phyloP scores from a whole-genome alignment of 37 sponge, comb jelly and placozoan genomes.

The Tethya wilhelma region DNA sequence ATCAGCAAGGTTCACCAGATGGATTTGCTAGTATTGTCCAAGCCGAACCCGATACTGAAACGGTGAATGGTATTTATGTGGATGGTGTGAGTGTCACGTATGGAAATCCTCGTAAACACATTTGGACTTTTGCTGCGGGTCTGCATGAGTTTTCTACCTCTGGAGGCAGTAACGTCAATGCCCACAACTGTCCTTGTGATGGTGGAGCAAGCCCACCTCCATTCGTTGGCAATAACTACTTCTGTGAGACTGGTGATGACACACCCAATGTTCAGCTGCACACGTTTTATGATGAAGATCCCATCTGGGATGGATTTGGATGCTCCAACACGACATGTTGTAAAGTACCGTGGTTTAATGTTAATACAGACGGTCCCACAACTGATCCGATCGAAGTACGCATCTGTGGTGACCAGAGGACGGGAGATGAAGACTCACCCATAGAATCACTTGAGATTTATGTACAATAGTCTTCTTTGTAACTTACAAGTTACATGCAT shows the following conservation, averaged over 20 bases:
- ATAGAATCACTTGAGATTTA: neutral
- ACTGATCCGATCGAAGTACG: slow-evolving; percentile 30
- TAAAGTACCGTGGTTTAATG: slow-evolving; percentile 17
- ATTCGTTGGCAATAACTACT: slow-evolving; percentile 37
- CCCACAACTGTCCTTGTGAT: slow-evolving; percentile 6
- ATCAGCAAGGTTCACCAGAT: slow-evolving; percentile 19
- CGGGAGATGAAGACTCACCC: slow-evolving; percentile 9
- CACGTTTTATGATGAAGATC: neutral
- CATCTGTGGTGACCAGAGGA: slow-evolving; percentile 7
- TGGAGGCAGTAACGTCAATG: neutral
- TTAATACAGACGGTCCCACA: neutral
- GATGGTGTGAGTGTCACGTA: no score
- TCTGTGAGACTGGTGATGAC: slow-evolving; percentile 32
- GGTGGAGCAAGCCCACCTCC: slow-evolving; percentile 19
- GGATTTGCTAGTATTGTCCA: neutral
- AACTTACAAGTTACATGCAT: no score
- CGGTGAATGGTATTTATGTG: slow-evolving; percentile 24
- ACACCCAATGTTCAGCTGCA: neutral
- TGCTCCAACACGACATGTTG: neutral
- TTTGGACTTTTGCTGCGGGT: slow-evolving; percentile 35
- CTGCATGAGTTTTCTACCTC: slow-evolving; percentile 19
- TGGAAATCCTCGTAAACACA: slow-evolving; percentile 29
- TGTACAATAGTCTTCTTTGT: slow-evolving; percentile 6
- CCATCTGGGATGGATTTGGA: slow-evolving; percentile 5
- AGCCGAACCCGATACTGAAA: neutral